Conservation (phyloP, 1,140 invertebrate genomes). For the Psilanteris sp. region DNA sequence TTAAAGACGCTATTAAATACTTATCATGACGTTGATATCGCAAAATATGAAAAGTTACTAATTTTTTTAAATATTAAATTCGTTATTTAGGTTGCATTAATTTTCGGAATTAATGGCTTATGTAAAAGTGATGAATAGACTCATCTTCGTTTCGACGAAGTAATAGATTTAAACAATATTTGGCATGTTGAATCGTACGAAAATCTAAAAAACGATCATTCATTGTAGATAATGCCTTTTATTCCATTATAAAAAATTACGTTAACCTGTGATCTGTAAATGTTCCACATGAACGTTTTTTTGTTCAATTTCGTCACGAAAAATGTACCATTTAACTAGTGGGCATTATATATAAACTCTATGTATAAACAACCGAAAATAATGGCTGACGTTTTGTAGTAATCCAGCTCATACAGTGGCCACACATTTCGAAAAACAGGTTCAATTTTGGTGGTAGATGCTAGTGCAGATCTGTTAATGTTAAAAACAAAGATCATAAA, state of each 20-base stretch:
- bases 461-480: conserved; percentile 15
- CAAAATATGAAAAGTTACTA: no score
- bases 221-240: conserved; percentile 13
- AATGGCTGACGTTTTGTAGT: conserved; percentile 14
- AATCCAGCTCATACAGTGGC: conserved; percentile 9
- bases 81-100: no score
- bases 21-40: no score
- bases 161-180: not conserved
- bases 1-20: no score
- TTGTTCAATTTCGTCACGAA: not conserved
- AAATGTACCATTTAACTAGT: no score
- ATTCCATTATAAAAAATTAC: conserved; percentile 10
- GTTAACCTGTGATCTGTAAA: conserved; percentile 8
- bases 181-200: conserved; percentile 6
- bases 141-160: no score
- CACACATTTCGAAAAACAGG: conserved; percentile 32
- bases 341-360: conserved; percentile 15
- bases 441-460: conserved; percentile 22
- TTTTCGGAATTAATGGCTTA: no score
- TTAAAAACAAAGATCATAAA: conserved; percentile 12
- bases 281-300: conserved; percentile 16
- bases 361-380: no score
- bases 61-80: no score
- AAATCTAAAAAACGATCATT: conserved; percentile 18
- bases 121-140: no score